Evolutionary conservation across 2,888 invertebrate species (phyloP).

Genomic region (Steinernema carpocapsae): DNA sequence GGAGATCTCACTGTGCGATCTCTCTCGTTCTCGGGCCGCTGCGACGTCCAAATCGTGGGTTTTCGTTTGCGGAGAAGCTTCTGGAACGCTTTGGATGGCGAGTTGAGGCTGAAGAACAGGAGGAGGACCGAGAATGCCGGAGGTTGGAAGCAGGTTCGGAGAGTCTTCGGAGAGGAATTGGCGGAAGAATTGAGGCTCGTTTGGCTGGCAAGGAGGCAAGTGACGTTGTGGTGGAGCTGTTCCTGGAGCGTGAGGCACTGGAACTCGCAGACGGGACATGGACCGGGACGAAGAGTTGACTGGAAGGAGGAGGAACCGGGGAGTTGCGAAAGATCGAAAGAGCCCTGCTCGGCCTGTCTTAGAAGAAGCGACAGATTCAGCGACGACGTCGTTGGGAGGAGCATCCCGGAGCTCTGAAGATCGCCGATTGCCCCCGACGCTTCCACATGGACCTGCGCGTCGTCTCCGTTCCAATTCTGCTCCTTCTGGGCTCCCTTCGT

Average conservation of each 20-base stretch:
- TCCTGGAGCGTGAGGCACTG: slow-evolving; percentile 51
- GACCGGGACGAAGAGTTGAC: no score
- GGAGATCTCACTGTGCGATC: slow-evolving; percentile 31
- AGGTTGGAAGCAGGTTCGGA: slow-evolving; percentile 14
- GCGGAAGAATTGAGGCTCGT: slow-evolving; percentile 45
- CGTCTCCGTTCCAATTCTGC: background rate
- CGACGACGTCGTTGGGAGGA: slow-evolving; percentile 35
- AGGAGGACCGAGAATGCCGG: slow-evolving; percentile 13
- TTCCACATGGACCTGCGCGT: background rate
- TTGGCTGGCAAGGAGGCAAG: slow-evolving; percentile 45
- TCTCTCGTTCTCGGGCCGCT: background rate
- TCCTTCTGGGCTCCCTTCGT: slow-evolving; percentile 71
- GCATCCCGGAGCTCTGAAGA: slow-evolving; percentile 71
- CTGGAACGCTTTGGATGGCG: background rate
- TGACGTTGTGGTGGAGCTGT: slow-evolving; percentile 58
- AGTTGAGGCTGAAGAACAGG: slow-evolving; percentile 9
- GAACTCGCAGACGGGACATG: slow-evolving; percentile 48
- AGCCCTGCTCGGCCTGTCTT: slow-evolving; percentile 44
- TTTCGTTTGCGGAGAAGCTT: background rate
- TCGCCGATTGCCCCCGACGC: slow-evolving; percentile 77
- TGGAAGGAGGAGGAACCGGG: slow-evolving; percentile 3
- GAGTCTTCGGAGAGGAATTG: slow-evolving; percentile 36
- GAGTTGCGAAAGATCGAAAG: slow-evolving; percentile 7
- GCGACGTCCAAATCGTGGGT: background rate
- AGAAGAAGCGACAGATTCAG: slow-evolving; percentile 49